A percentile compares a stretch with the other conserved stretches of the same genome.
phyloP scores from a whole-genome alignment of 2,888 invertebrate genomes.

The Agrilus cyanescens region DNA sequence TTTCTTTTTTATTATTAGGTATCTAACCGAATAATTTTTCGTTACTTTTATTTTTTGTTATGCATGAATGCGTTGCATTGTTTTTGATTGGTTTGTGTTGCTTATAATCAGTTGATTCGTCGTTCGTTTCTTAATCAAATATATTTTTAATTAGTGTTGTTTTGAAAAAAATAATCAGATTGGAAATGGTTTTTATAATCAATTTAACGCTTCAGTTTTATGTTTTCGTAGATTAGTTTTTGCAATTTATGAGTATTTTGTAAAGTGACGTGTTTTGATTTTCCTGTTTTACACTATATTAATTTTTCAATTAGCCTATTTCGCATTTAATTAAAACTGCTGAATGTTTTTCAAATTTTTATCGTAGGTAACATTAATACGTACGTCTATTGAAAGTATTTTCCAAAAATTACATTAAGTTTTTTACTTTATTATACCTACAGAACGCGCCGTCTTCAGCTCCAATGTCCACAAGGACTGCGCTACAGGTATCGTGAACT shows the following conservation, averaged over 20 bases:
- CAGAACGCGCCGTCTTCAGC: constrained; percentile 44
- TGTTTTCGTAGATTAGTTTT: constrained; percentile 2
- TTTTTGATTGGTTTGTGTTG: constrained; percentile 21
- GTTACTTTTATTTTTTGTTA: constrained; percentile 1
- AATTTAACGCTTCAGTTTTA: neutral
- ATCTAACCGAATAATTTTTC: neutral
- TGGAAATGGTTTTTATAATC: no score
- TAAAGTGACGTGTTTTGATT: constrained; percentile 1
- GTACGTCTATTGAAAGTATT: no score
- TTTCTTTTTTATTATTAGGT: neutral
- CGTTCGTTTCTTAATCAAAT: constrained; percentile 4
- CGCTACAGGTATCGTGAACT: constrained; percentile 49
- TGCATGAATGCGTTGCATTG: constrained; percentile 7
- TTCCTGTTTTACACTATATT: neutral
- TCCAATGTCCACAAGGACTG: constrained; percentile 48
- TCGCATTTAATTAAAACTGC: constrained; percentile 1
- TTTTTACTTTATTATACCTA: constrained; percentile 19
- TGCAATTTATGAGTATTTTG: neutral
- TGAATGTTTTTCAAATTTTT: neutral
- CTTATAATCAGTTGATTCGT: constrained; percentile 5
- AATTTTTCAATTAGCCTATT: neutral
- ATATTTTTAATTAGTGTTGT: no score
- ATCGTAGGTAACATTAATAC: constrained; percentile 10
- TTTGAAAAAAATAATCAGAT: no score
- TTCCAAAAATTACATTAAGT: constrained; percentile 19